Evolutionary conservation across 1,140 invertebrate species (phyloP).

Genomic region (Scaptomyza montana): DNA sequence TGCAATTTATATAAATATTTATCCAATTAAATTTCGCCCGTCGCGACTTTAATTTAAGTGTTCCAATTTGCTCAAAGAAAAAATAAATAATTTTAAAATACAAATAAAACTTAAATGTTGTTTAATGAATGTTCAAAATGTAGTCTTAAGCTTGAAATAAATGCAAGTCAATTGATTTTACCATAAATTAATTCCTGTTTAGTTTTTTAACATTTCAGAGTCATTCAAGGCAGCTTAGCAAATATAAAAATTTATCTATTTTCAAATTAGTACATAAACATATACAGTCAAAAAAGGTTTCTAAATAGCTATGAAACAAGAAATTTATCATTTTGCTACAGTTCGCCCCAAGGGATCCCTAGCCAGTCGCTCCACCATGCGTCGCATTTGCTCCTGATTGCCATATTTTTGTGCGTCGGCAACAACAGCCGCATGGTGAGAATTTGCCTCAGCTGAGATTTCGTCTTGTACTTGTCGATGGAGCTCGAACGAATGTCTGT

Average conservation of each 20-base stretch:
- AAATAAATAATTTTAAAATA: constrained; percentile 27
- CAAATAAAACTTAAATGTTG: constrained; percentile 8
- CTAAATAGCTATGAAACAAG: neutral
- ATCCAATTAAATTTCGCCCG: constrained; percentile 55
- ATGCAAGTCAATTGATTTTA: too few relatives aligned
- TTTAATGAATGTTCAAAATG: too few relatives aligned
- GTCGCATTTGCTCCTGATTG: constrained; percentile 84
- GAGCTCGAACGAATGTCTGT: constrained; percentile 84
- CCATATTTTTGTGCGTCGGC: constrained; percentile 84
- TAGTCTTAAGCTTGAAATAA: neutral
- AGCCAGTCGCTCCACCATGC: constrained; percentile 67
- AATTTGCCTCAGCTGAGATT: constrained; percentile 83
- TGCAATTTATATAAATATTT: constrained; percentile 62
- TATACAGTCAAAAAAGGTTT: too few relatives aligned
- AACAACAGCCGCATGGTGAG: constrained; percentile 84
- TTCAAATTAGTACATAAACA: too few relatives aligned
- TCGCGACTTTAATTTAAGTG: constrained; percentile 52
- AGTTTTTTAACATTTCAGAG: neutral
- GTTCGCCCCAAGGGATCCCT: constrained; percentile 45
- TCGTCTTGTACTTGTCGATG: constrained; percentile 83
- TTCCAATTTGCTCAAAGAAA: constrained; percentile 62
- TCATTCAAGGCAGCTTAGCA: too few relatives aligned
- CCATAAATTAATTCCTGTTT: too few relatives aligned
- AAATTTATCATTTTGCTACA: constrained; percentile 44
- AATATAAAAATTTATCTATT: too few relatives aligned